phyloP scores from a whole-genome alignment of 2,113 vertebrate species.

The Mixornis gularis region DNA sequence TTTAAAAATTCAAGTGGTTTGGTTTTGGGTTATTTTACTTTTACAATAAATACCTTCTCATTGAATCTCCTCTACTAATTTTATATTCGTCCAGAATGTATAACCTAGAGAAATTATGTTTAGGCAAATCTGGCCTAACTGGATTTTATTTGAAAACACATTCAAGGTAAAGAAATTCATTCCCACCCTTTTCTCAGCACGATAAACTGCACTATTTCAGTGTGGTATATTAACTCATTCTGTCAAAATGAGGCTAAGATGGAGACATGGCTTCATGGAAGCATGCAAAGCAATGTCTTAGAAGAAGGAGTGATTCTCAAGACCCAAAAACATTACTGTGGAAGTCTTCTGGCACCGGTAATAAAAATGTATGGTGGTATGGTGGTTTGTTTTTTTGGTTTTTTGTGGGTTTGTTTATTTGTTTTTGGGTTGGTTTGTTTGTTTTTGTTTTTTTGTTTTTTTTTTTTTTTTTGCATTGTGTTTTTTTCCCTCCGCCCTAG shows the following conservation, averaged over 20 bases:
- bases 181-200: neutral
- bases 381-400: neutral
- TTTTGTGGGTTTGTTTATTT: too few relatives aligned
- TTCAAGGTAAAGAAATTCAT: neutral
- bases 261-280: neutral
- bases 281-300: neutral
- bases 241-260: neutral
- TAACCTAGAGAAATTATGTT: neutral
- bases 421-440: too few relatives aligned
- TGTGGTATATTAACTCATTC: neutral
- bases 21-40: neutral
- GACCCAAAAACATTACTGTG: neutral
- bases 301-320: neutral
- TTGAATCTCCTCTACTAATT: neutral
- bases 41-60: neutral
- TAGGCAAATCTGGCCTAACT: neutral
- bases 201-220: neutral
- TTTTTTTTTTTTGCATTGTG: neutral
- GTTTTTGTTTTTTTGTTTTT: too few relatives aligned
- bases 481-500: accelerated
- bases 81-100: neutral
- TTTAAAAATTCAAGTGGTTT: neutral
- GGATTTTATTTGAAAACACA: neutral
- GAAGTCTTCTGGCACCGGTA: neutral
- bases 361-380: neutral